phyloP scores from a whole-genome alignment of 2,797 vertebrate species.

The Naso thynnoides region DNA sequence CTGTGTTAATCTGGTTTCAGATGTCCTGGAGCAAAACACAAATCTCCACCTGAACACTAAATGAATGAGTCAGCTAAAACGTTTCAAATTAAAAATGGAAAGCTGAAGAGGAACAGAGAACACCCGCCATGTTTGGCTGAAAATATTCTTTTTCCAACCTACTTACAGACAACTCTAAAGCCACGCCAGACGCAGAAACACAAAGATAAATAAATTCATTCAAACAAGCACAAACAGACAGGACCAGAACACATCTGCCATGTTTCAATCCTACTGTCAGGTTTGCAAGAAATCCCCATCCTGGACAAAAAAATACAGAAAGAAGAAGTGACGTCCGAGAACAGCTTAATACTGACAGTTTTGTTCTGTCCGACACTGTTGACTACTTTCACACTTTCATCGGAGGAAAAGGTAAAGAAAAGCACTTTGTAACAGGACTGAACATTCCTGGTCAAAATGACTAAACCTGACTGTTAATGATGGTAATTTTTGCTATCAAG shows the following conservation, averaged over 20 bases:
- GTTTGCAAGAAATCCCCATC: conserved; percentile 9
- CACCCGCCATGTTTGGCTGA: conserved; percentile 8
- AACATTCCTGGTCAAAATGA: background rate
- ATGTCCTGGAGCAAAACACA: background rate
- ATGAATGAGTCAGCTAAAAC: background rate
- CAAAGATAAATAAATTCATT: background rate
- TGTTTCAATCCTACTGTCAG: conserved; percentile 15
- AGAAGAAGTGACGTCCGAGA: conserved; percentile 8
- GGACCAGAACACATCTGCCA: background rate
- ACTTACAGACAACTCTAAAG: background rate
- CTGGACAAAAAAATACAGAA: background rate
- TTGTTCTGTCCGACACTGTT: background rate
- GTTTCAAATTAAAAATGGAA: background rate
- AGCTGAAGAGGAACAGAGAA: background rate
- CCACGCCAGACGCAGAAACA: background rate
- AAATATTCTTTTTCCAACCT: background rate
- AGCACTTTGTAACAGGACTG: background rate
- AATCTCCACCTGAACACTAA: background rate
- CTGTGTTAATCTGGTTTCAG: conserved; percentile 2
- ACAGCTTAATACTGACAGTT: background rate
- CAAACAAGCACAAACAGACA: conserved; percentile 5
- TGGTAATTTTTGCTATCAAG: background rate
- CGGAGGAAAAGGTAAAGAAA: background rate
- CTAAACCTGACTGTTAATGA: background rate
- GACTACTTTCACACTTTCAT: background rate